Evolutionary conservation across 2,888 invertebrate species (phyloP), one percentile per base, ranked within the genome.

Genomic region (Hydrotaea diabolus): DNA sequence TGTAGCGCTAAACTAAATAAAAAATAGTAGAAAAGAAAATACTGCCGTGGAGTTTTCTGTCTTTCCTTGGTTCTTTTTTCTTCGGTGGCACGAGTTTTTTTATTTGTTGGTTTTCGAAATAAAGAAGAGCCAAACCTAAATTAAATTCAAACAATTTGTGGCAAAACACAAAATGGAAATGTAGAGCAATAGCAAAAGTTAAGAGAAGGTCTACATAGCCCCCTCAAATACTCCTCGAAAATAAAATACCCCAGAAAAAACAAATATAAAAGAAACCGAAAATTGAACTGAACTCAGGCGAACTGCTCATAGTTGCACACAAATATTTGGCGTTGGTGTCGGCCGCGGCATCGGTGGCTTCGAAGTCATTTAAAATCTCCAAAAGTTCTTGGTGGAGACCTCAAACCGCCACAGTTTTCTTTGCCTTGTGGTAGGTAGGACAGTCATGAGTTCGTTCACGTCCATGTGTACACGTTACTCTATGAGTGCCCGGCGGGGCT

Each of bases 131-230:
- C 82, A 85, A 85, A 85, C 77, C 85, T 80, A 85, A 85, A 85
- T 85, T 85, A 77, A 85, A 84, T 85, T 83, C 83, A 83, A 86
- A 86, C 86, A 87, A 86, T 87, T 87, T 87, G 87, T 85, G 87
- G 86, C 78, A 74, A 75, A 77, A 83, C 79, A 85, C 76, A 85
- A 82, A 85, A 83, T 83, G 80, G 72, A 85, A 85, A 83, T 85
- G 83, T 87, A 80, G 85, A 86, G 84, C 87, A 85, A 74, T 79
- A 82, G 76, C 59, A 83, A 62, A 78, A 80, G 69, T 73, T 72
- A 80, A 69, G 75, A 81, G 75, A 57, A 64, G 13, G 17, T 17
- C 43, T 39, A 11, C 3, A n/a, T n/a, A n/a, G n/a, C n/a, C n/a
- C 46, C 43, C 39, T 31, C 31, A 31, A 39, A 4, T n/a, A 31